Evolutionary conservation across 2,797 vertebrate species (phyloP), one percentile per base, ranked within the genome.

Genomic region (Allenopithecus nigroviridis): DNA sequence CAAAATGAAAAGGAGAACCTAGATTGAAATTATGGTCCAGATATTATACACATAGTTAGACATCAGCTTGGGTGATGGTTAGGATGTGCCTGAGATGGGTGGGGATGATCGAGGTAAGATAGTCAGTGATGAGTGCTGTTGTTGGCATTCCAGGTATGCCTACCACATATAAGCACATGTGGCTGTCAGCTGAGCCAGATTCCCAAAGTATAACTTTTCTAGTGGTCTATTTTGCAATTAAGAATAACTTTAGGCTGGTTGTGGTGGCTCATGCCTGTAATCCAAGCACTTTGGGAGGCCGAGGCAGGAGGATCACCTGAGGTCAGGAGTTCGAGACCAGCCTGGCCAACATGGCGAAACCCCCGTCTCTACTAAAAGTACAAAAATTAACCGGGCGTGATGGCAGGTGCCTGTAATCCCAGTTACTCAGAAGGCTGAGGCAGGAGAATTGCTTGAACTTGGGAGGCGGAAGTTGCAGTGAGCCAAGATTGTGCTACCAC

Each of bases 1-100:
- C 74, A 88, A 91, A 96, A 96, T 41, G 72, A 97, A 86, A 95
- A 92, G 26, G 64, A 85, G 43, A 92, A 57, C 81, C n/a, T 89
- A 74, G 41, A 39, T 87, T 95, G 64, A 89, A 95, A 74, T 96
- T 50, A 53, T 87, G 39, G 55, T 86, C 84, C n/a, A 92, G 76
- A 68, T 70, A 41, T 30, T 91, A 22, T 75, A 46, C 46, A 91
- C 36, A 59, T 79, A 64, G 33, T 85, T 75, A 80, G 86, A 30
- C 43, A 19, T 53, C 84, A 86, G 11, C 39, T 89, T 84, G 74
- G 70, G 19, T 61, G 41, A 36, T 64, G n/a, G 30, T 88, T 90
- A 91, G 79, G 33, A 87, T 96, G 86, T 96, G 50, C 50, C 59
- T 95, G 57, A 79, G 43, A 75, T 95, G 85, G 84, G 89, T 95